phyloP scores from a whole-genome alignment of 2,888 invertebrate genomes.

The Monopis laevigella region DNA sequence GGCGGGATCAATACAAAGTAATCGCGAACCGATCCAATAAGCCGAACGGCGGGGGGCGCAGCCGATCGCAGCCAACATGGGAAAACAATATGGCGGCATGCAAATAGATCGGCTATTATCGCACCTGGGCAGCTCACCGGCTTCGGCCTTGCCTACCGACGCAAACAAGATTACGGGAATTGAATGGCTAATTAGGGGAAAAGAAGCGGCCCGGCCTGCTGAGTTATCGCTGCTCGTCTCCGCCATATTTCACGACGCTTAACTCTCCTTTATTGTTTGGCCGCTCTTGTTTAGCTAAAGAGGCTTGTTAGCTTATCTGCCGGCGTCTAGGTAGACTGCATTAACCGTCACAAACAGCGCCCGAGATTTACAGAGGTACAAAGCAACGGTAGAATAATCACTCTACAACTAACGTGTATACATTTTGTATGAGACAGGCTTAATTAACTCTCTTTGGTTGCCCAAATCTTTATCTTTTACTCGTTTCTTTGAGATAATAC shows the following conservation, averaged over 20 bases:
- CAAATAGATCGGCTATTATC: conserved; percentile 67
- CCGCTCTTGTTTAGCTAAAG: conserved; percentile 59
- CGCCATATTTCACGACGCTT: conserved; percentile 60
- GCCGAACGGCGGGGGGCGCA: conserved; percentile 60
- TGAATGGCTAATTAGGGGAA: conserved; percentile 67
- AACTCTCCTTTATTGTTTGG: conserved; percentile 58
- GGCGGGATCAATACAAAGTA: conserved; percentile 65
- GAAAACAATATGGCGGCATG: conserved; percentile 67
- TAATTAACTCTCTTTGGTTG: conserved; percentile 1
- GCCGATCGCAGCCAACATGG: conserved; percentile 52
- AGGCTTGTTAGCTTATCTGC: conserved; percentile 60
- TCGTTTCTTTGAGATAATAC: too few species aligned
- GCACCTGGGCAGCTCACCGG: conserved; percentile 55
- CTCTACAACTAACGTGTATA: conserved; percentile 8
- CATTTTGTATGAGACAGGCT: not conserved
- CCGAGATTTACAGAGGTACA: conserved; percentile 42
- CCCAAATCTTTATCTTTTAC: not conserved
- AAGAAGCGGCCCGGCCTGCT: conserved; percentile 53
- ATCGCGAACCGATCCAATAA: conserved; percentile 65
- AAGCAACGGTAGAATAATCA: conserved; percentile 28
- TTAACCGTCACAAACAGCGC: conserved; percentile 44
- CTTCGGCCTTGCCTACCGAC: conserved; percentile 43
- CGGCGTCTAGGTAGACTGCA: conserved; percentile 53
- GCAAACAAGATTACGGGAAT: conserved; percentile 68
- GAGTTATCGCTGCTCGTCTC: conserved; percentile 58